Evolutionary conservation across 1,140 invertebrate genomes (phyloP).

Genomic region (Sweltsa coloradensis): DNA sequence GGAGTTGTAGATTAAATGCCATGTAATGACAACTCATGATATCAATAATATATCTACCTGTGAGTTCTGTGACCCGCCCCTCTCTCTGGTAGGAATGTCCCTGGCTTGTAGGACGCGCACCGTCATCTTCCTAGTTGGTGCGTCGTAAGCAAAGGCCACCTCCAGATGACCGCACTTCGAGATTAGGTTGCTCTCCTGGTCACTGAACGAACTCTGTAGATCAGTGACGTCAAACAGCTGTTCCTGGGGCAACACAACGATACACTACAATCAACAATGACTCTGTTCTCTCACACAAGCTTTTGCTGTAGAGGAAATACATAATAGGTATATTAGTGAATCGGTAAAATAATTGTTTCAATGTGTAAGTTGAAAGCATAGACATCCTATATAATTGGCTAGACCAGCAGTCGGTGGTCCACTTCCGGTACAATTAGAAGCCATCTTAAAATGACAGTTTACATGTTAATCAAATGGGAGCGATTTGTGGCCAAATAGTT

Average conservation of each 20-base stretch:
- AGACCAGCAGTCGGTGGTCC: too few relatives aligned
- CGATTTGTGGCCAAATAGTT: too few relatives aligned
- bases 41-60: slow-evolving; percentile 45
- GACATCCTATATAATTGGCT: too few relatives aligned
- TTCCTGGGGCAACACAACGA: slow-evolving; percentile 25
- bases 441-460: too few relatives aligned
- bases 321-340: too few relatives aligned
- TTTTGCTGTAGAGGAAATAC: too few relatives aligned
- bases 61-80: slow-evolving; percentile 62
- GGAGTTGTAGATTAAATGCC: too few relatives aligned
- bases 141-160: slow-evolving; percentile 78
- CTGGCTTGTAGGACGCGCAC: slow-evolving; percentile 77
- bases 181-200: slow-evolving; percentile 25
- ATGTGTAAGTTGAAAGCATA: too few relatives aligned
- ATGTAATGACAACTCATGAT: not conserved
- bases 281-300: too few relatives aligned
- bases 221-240: slow-evolving; percentile 29
- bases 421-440: too few relatives aligned
- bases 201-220: slow-evolving; percentile 19
- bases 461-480: too few relatives aligned
- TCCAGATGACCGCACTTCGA: slow-evolving; percentile 64
- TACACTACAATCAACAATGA: slow-evolving; percentile 10
- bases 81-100: slow-evolving; percentile 58
- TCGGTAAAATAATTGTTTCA: too few relatives aligned
- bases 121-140: slow-evolving; percentile 78